Evolutionary conservation across 2,888 invertebrate species (phyloP).

Genomic region (Pomacea canaliculata): DNA sequence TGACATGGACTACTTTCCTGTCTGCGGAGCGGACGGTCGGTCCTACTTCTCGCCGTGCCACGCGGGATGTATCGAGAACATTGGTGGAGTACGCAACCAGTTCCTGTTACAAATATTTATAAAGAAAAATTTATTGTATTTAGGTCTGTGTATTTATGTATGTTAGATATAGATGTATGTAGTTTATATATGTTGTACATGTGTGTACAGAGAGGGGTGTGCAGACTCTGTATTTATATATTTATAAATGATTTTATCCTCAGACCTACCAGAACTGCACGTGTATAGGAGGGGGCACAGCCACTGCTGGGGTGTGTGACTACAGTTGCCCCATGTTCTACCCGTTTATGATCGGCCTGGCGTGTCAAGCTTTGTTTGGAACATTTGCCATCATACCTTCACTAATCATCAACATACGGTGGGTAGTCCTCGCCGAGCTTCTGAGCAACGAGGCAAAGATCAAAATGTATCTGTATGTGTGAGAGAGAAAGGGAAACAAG

Average conservation of each 20-base stretch:
- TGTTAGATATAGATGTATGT: too few relatives aligned
- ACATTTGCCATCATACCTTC: constrained; percentile 9
- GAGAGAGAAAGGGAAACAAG: too few relatives aligned
- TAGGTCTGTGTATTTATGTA: too few relatives aligned
- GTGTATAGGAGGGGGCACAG: constrained; percentile 6
- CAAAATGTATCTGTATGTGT: too few relatives aligned
- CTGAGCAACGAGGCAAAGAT: too few relatives aligned
- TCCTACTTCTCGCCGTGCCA: constrained; percentile 73
- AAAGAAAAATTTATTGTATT: too few relatives aligned
- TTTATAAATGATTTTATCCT: too few relatives aligned
- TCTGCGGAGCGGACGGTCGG: constrained; percentile 71
- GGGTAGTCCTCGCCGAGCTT: too few relatives aligned
- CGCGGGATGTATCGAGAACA: constrained; percentile 68
- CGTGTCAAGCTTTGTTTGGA: neutral
- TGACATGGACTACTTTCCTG: constrained; percentile 69
- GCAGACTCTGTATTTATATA: too few relatives aligned
- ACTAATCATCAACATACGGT: constrained; percentile 16
- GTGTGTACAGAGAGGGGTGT: too few relatives aligned
- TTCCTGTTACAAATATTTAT: too few relatives aligned
- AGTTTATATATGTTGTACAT: too few relatives aligned
- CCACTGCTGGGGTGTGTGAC: constrained; percentile 12
- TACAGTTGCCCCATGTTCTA: constrained; percentile 24
- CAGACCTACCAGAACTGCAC: constrained; percentile 17
- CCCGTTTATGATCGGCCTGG: constrained; percentile 10
- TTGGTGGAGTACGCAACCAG: neutral